These are phyloP conservation scores for Homarus americanus DNA, from an alignment of 1,140 invertebrate genomes.

Conservation along the genomic window DNA sequence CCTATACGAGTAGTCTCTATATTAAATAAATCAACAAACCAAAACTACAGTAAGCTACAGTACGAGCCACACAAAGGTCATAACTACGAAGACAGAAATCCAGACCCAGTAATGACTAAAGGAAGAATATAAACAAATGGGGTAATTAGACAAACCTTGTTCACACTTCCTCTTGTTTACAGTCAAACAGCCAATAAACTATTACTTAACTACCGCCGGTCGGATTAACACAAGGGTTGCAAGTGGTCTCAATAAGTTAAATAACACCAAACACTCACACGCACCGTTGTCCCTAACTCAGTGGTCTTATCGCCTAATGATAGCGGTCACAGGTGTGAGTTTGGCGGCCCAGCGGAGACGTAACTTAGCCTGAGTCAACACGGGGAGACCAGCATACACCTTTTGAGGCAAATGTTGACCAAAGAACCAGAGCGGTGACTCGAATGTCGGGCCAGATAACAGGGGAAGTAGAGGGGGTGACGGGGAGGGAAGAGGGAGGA, in stretches of 20 bases:
- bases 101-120: no score
- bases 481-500: background rate
- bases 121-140: no score
- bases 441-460: background rate
- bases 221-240: no score
- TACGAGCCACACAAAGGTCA: no score
- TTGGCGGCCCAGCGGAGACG: background rate
- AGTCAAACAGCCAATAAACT: background rate
- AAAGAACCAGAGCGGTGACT: background rate
- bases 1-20: no score
- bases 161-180: background rate
- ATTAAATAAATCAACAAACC: no score
- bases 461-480: background rate
- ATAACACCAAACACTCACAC: background rate
- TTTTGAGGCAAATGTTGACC: no score
- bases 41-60: no score
- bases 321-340: background rate
- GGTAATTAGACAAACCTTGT: no score
- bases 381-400: no score
- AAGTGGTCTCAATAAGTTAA: background rate
- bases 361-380: background rate
- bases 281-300: background rate
- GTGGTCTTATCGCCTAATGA: background rate
- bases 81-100: no score
- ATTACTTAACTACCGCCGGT: background rate